phyloP scores from a whole-genome alignment of 2,797 vertebrate species.

The Spinibarbus caldwelli region DNA sequence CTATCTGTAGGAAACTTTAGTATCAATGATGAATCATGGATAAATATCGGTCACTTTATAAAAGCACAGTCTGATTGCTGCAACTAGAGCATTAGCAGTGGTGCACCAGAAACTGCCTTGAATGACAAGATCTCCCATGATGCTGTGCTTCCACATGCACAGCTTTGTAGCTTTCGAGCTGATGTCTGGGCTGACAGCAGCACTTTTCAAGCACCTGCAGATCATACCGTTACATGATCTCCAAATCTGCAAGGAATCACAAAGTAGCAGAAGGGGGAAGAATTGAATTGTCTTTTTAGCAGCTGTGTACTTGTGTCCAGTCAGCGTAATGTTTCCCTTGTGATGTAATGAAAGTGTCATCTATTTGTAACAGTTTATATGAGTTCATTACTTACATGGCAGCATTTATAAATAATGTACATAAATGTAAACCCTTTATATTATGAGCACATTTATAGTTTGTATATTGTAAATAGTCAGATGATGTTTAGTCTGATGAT shows the following conservation, averaged over 20 bases:
- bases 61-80: conserved; percentile 26
- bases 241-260: conserved; percentile 28
- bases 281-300: conserved; percentile 62
- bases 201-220: conserved; percentile 24
- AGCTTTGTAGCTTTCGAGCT: neutral
- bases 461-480: conserved; percentile 84
- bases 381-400: conserved; percentile 74
- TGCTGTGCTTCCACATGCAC: conserved; percentile 6
- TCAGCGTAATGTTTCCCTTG: conserved; percentile 59
- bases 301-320: conserved; percentile 60
- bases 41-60: neutral
- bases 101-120: conserved; percentile 4
- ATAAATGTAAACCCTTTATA: conserved; percentile 85
- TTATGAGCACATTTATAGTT: conserved; percentile 82
- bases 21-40: neutral
- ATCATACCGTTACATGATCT: neutral
- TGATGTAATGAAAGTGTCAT: conserved; percentile 71
- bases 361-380: conserved; percentile 69
- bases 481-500: conserved; percentile 77
- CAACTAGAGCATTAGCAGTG: conserved; percentile 10
- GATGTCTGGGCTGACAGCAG: conserved; percentile 17
- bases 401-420: conserved; percentile 84
- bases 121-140: conserved; percentile 2
- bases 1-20: neutral
- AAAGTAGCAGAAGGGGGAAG: conserved; percentile 51